Base-by-base conservation (phyloP, 2,797 vertebrate species). In the Manis javanica region DNA sequence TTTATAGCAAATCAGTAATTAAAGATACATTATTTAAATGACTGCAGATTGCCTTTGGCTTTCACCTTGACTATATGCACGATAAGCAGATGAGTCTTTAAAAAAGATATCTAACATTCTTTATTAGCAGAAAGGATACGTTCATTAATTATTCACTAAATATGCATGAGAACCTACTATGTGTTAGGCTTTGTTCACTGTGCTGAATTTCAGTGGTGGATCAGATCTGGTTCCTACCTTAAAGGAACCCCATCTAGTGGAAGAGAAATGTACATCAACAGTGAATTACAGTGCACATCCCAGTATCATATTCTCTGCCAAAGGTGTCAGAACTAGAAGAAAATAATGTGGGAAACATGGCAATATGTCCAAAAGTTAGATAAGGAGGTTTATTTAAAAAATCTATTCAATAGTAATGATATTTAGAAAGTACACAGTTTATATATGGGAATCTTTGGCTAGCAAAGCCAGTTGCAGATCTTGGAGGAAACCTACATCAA, bases 1-100 rank as follows among this genome's bases (percentile, higher is more conserved):
- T 94, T 95, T 95, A 81, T 15, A 93, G 64, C 24, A 94, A 94
- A 74, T 87, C 39, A 81, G 66, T 93, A 96, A 93, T 84, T 81
- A 94, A 69, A 61, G 46, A 61, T 68, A 89, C 84, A 81, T 96
- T 89, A 95, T 91, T 95, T 93, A 93, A 79, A 91, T 95, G 34
- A 72, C 39, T 94, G 29, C 34, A 91, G 49, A 92, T 49, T 96
- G 59, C 61, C 68, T 89, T 34, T 94, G 59, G 59, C 31, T 59
- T 90, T 92, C 66, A 81, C 78, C 53, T 91, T 86, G 72, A 9
- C 5, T 92, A 8, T 39, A 85, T 21, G 57, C 61, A 55, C 68
- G 11, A 14, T 21, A 88, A 86, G 87, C 13, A 79, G 46, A 75
- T 55, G 34, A 94, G 53, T 39, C 39, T 87, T 93, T 81, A 49